Conservation (phyloP, 2,888 invertebrate species). For the Lepidocyrtinus sp. region DNA sequence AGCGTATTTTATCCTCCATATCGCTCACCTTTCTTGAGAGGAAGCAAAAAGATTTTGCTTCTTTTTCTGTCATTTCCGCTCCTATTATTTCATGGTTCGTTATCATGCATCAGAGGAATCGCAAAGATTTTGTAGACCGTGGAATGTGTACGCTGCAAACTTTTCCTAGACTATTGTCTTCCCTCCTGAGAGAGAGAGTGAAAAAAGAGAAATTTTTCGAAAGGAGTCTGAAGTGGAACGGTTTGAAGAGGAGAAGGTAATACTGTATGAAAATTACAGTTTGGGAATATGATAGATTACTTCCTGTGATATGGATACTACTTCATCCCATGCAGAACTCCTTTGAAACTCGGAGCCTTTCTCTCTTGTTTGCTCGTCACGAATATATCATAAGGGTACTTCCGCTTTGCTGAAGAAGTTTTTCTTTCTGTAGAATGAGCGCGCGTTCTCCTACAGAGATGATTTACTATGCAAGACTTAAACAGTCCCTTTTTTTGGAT, state of each 20-base stretch:
- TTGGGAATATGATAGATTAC: constrained; percentile 44
- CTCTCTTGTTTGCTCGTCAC: constrained; percentile 29
- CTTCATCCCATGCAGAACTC: constrained; percentile 12
- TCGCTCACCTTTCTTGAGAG: neutral
- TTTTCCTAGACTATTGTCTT: neutral
- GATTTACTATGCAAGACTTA: constrained; percentile 46
- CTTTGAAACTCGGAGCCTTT: constrained; percentile 27
- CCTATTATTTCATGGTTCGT: constrained; percentile 25
- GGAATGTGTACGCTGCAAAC: neutral
- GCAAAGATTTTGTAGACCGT: neutral
- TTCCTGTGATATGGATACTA: constrained; percentile 50
- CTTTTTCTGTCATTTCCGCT: constrained; percentile 39
- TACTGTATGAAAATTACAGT: neutral
- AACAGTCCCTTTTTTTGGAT: too few relatives aligned
- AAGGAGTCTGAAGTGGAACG: neutral
- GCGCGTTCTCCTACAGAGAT: too few relatives aligned
- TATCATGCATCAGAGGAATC: constrained; percentile 44
- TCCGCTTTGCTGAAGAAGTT: too few relatives aligned
- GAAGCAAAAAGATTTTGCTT: neutral
- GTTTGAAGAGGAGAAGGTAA: neutral
- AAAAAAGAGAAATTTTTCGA: constrained; percentile 1
- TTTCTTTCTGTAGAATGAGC: too few relatives aligned
- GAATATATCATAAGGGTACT: constrained; percentile 37
- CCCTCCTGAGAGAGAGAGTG: neutral
- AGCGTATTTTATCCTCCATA: neutral